Conservation (phyloP, 2,113 vertebrate genomes). For the Vulpes vulpes region DNA sequence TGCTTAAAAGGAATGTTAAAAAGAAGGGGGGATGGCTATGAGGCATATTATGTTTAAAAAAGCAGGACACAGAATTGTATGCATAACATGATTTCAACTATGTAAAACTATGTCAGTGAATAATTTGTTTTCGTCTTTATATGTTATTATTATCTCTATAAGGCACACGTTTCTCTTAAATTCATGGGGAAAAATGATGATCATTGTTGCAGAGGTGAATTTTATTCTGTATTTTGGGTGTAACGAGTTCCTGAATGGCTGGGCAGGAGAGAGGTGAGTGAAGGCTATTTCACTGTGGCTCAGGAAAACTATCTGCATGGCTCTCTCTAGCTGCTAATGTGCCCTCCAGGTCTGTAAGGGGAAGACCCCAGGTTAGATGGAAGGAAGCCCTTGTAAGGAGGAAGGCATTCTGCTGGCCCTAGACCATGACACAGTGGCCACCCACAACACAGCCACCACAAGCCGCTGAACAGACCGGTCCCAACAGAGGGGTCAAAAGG, state of each 20-base stretch:
- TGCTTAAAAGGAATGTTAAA: not conserved
- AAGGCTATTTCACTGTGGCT: fast-evolving
- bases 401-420: not conserved
- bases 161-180: not conserved
- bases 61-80: not conserved
- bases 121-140: not conserved
- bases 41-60: not conserved
- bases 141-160: not conserved
- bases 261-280: too few species aligned
- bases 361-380: too few species aligned
- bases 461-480: not conserved
- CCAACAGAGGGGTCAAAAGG: not conserved
- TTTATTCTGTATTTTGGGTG: not conserved
- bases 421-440: fast-evolving
- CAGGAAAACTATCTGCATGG: not conserved
- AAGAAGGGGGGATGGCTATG: not conserved
- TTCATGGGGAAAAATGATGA: not conserved
- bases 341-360: too few species aligned
- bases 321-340: too few species aligned
- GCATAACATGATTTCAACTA: not conserved
- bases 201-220: not conserved
- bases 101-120: not conserved
- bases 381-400: too few species aligned
- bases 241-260: not conserved
- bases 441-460: too few species aligned